phyloP scores from a whole-genome alignment of 2,797 vertebrate genomes.

The Gobio occitaniae region DNA sequence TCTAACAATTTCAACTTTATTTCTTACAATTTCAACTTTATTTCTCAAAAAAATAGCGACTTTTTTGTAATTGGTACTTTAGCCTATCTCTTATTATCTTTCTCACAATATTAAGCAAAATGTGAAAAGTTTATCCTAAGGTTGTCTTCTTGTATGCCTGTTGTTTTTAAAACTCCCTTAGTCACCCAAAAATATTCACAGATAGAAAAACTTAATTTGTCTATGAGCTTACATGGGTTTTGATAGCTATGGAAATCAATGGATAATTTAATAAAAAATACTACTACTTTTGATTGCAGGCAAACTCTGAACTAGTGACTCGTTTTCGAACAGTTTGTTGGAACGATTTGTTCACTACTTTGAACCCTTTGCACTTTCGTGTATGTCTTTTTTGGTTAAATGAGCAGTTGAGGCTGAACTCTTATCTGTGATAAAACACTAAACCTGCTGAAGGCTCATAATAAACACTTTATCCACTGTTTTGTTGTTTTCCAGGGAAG shows the following conservation, averaged over 20 bases:
- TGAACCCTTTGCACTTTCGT: background rate
- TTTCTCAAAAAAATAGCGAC: background rate
- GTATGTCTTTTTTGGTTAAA: background rate
- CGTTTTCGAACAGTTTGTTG: background rate
- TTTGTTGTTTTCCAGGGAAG: constrained; percentile 72
- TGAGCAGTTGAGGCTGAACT: background rate
- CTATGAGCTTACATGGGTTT: background rate
- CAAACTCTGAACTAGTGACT: background rate
- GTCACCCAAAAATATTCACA: background rate
- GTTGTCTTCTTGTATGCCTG: background rate
- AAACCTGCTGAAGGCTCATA: background rate
- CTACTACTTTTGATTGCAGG: background rate
- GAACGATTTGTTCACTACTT: no score
- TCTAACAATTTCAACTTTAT: background rate
- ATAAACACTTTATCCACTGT: background rate
- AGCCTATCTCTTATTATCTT: background rate
- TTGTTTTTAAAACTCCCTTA: background rate
- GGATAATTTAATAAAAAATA: background rate
- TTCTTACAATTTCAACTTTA: background rate
- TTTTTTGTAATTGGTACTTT: background rate
- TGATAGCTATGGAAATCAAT: background rate
- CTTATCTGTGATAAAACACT: background rate
- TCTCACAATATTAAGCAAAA: background rate
- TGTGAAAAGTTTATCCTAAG: background rate
- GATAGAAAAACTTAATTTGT: background rate